Conservation (phyloP, 2,888 invertebrate genomes). For the Piscicola geometra region DNA sequence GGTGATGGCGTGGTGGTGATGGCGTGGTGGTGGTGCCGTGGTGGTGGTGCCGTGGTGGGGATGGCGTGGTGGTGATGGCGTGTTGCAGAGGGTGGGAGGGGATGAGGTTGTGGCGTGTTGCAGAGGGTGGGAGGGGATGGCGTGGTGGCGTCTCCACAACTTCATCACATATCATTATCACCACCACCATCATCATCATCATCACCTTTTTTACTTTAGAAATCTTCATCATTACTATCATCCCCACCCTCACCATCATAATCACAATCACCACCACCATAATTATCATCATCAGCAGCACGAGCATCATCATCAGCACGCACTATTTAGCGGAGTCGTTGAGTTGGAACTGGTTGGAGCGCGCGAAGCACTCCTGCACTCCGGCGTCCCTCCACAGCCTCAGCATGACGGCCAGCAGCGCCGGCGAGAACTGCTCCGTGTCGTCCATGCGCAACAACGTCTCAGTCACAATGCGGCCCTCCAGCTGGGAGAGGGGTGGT, state of each 20-base stretch:
- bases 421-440: constrained; percentile 99
- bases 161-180: not conserved
- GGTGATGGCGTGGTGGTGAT: no score
- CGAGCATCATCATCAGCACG: no score
- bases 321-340: constrained; percentile 46
- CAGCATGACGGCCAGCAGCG: constrained; percentile 95
- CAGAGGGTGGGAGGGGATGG: not conserved
- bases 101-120: not conserved
- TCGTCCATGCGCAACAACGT: constrained; percentile 99
- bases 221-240: not conserved
- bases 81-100: not conserved
- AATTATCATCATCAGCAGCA: not conserved
- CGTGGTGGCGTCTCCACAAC: not conserved
- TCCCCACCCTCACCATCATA: not conserved
- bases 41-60: no score
- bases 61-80: no score
- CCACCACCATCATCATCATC: not conserved
- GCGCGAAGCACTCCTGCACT: constrained; percentile 96
- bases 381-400: constrained; percentile 94
- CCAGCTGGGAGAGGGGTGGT: constrained; percentile 57
- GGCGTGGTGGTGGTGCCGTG: no score
- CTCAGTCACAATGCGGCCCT: constrained; percentile 99
- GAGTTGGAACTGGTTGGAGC: constrained; percentile 92
- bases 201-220: not conserved
- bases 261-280: constrained; percentile 11